Base-by-base conservation (phyloP, 2,888 invertebrate species). In the Pediacus dermestoides region DNA sequence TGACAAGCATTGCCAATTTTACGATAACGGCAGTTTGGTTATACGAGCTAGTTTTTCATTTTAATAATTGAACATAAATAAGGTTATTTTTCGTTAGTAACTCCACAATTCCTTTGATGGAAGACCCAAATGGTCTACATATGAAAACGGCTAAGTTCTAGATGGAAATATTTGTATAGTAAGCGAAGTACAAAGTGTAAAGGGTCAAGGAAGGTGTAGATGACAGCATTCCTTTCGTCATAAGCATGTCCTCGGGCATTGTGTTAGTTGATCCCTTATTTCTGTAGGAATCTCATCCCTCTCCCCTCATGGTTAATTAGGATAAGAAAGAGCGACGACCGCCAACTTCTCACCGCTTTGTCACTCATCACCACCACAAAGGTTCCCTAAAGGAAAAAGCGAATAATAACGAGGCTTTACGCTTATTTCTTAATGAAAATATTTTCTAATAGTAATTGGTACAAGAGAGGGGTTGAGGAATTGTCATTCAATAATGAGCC, bases 321-420 rank as follows among this genome's bases (percentile, higher is more conserved):
- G 15, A 31, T 31, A 31, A 31, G 31, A 31, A 16, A 31, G 15
- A 8, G 7, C 14, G n/a, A 23, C 34, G 12, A 11, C n/a, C 9
- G 25, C 14, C 12, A 13, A 14, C 23, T 25, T 26, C 23, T 10
- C 9, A 25, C n/a, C 16, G 12, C 14, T 23, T 25, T 25, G 15
- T 15, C 25, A 34, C 8, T n/a, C 23, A 6, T 4, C 23, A 3
- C 9, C 23, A n/a, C 10, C 23, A 7, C 18, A 18, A 4, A 23
- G 10, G n/a, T 23, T 23, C n/a, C n/a, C 10, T 23, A 23, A 3
- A 23, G 9, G n/a, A n/a, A n/a, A n/a, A n/a, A n/a, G n/a, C n/a
- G n/a, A n/a, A n/a, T n/a, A n/a, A n/a, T n/a, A n/a, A 23, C 23
- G 3, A 23, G n/a, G n/a, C 8, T 23, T 23, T 23, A 9, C 10